phyloP scores from a whole-genome alignment of 2,888 invertebrate species.

The Trissolcus brochymenae region DNA sequence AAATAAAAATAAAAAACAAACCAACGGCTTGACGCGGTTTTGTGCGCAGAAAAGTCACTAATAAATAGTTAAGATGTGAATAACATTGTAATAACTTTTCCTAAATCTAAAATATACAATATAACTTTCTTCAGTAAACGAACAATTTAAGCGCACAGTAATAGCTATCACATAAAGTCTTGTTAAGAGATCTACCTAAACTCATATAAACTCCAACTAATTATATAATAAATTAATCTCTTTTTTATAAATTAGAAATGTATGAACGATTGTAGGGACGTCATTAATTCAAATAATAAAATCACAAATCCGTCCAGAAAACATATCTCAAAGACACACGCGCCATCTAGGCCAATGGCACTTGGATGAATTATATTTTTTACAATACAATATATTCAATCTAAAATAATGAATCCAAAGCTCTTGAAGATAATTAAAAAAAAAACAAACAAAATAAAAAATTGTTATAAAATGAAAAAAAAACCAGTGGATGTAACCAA shows the following conservation, averaged over 20 bases:
- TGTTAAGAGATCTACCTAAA: conserved; percentile 27
- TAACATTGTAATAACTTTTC: conserved; percentile 22
- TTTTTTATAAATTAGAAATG: too few species aligned
- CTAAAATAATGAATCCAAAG: neutral
- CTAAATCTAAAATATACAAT: conserved; percentile 10
- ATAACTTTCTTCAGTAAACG: neutral
- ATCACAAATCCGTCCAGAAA: neutral
- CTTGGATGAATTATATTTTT: too few species aligned
- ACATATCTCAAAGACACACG: neutral
- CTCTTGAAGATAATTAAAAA: too few species aligned
- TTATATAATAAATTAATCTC: too few species aligned
- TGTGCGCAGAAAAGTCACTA: neutral
- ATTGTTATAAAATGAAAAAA: too few species aligned
- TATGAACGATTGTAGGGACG: too few species aligned
- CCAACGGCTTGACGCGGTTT: neutral
- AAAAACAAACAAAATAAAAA: too few species aligned
- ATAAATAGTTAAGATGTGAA: conserved; percentile 20
- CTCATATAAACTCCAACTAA: conserved; percentile 2
- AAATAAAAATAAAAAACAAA: conserved; percentile 22
- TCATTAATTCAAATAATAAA: too few species aligned
- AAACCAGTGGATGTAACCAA: conserved; percentile 4
- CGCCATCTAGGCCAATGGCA: too few species aligned
- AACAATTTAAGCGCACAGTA: conserved; percentile 10
- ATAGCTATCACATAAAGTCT: conserved; percentile 27
- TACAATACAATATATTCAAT: too few species aligned